Evolutionary conservation across 2,888 invertebrate genomes (phyloP).

Genomic region (Malthinus seriepunctatus): DNA sequence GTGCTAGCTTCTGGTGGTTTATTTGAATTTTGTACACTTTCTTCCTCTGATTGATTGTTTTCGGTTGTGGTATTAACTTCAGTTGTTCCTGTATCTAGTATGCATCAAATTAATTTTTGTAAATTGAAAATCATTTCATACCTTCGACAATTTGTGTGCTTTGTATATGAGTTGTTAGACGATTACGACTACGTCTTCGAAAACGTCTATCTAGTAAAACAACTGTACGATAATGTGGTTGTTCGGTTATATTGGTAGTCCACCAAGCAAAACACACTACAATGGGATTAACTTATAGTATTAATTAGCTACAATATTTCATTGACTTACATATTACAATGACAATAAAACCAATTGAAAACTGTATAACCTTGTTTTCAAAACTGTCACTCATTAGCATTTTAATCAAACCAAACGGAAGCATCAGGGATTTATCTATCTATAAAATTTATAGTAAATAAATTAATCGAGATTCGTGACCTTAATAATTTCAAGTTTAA

Average conservation of each 20-base stretch:
- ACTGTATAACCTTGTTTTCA: slow-evolving; percentile 81
- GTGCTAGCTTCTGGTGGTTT: slow-evolving; percentile 37
- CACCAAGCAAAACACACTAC: slow-evolving; percentile 72
- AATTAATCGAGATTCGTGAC: slow-evolving; percentile 9
- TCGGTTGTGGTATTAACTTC: slow-evolving; percentile 49
- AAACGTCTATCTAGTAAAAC: slow-evolving; percentile 64
- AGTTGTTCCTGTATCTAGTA: slow-evolving; percentile 41
- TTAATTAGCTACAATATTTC: neutral
- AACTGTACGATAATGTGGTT: slow-evolving; percentile 66
- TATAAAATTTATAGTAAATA: slow-evolving; percentile 8
- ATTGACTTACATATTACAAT: slow-evolving; percentile 50
- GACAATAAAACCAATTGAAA: slow-evolving; percentile 64
- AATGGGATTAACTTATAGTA: slow-evolving; percentile 24
- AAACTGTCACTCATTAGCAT: slow-evolving; percentile 82
- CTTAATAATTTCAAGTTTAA: slow-evolving; percentile 10
- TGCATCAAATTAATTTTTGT: neutral
- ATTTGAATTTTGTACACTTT: slow-evolving; percentile 37
- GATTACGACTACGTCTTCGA: slow-evolving; percentile 50
- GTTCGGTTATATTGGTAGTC: slow-evolving; percentile 69
- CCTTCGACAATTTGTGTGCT: slow-evolving; percentile 49
- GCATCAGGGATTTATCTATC: slow-evolving; percentile 13
- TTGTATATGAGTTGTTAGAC: slow-evolving; percentile 50
- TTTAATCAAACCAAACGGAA: slow-evolving; percentile 40
- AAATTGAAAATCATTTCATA: slow-evolving; percentile 20
- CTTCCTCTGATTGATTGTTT: slow-evolving; percentile 28